Evolutionary conservation across 1,140 invertebrate species (phyloP).

Genomic region (Drosophila simulans): DNA sequence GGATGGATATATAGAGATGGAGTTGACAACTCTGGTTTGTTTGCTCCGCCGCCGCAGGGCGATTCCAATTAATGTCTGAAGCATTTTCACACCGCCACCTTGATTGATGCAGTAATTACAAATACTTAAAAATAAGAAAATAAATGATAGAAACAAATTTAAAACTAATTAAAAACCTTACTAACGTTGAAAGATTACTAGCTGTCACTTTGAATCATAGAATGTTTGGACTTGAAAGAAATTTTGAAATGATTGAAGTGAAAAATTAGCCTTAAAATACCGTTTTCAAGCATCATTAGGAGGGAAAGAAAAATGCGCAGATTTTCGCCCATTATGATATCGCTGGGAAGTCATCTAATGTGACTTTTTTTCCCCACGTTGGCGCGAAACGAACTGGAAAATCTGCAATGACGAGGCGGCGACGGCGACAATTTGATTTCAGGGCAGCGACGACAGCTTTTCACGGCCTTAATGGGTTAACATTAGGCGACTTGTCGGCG

Average conservation of each 20-base stretch:
- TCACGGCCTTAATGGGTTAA: slow-evolving; percentile 72
- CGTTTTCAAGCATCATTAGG: slow-evolving; percentile 34
- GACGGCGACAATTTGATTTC: slow-evolving; percentile 65
- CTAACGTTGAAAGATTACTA: too few relatives aligned
- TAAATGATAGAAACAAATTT: neutral
- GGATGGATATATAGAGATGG: slow-evolving; percentile 26
- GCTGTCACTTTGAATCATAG: too few relatives aligned
- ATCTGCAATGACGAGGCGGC: slow-evolving; percentile 57
- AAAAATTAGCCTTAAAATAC: too few relatives aligned
- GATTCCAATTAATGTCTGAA: slow-evolving; percentile 65
- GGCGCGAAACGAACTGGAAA: slow-evolving; percentile 57
- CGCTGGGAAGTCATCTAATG: slow-evolving; percentile 65
- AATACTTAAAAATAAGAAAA: slow-evolving; percentile 27
- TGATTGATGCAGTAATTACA: slow-evolving; percentile 69
- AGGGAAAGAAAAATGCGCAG: slow-evolving; percentile 29
- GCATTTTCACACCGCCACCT: slow-evolving; percentile 65
- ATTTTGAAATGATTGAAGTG: neutral
- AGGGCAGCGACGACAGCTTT: slow-evolving; percentile 31
- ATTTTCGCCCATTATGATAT: slow-evolving; percentile 58
- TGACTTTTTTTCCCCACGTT: slow-evolving; percentile 55
- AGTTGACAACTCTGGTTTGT: slow-evolving; percentile 52
- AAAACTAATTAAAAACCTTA: neutral
- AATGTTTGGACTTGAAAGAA: too few relatives aligned
- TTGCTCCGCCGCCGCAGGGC: slow-evolving; percentile 19
- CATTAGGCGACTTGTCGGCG: slow-evolving; percentile 60